These are phyloP conservation scores for Melanotaenia nigrans DNA, from an alignment of 2,797 vertebrate species.

Conservation along the genomic window DNA sequence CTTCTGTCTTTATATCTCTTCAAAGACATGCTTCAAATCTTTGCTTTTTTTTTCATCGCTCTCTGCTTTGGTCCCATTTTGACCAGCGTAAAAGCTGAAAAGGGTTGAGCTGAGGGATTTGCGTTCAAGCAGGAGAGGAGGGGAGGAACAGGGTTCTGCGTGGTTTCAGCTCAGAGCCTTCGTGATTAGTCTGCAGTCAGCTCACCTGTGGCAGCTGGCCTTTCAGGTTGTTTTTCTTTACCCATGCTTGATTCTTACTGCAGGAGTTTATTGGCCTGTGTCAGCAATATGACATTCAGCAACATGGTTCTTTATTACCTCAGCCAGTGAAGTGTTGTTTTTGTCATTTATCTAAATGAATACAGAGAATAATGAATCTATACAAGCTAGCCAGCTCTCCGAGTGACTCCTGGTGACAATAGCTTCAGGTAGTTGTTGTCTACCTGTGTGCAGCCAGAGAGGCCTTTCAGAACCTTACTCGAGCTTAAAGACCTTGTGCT, in stretches of 20 bases:
- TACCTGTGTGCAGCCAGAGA: conserved; percentile 47
- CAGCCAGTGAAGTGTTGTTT: conserved; percentile 20
- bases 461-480: conserved; percentile 36
- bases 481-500: conserved; percentile 38
- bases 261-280: conserved; percentile 53
- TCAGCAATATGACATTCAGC: conserved; percentile 43
- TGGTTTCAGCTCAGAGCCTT: conserved; percentile 35
- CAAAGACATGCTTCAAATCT: conserved; percentile 22
- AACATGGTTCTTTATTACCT: conserved; percentile 38
- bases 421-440: conserved; percentile 49
- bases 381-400: not conserved
- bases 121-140: not conserved
- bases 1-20: conserved; percentile 32
- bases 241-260: conserved; percentile 47
- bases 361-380: conserved; percentile 26
- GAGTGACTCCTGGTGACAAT: conserved; percentile 28
- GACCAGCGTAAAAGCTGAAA: conserved; percentile 10
- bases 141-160: not conserved
- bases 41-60: conserved; percentile 18
- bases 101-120: not conserved
- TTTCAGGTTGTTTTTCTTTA: conserved; percentile 41
- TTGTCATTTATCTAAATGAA: conserved; percentile 24
- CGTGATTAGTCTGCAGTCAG: conserved; percentile 54
- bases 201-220: conserved; percentile 21
- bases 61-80: conserved; percentile 20